These are phyloP conservation scores for Pituophis catenifer DNA, from an alignment of 2,113 vertebrate genomes.

Conservation along the genomic window DNA sequence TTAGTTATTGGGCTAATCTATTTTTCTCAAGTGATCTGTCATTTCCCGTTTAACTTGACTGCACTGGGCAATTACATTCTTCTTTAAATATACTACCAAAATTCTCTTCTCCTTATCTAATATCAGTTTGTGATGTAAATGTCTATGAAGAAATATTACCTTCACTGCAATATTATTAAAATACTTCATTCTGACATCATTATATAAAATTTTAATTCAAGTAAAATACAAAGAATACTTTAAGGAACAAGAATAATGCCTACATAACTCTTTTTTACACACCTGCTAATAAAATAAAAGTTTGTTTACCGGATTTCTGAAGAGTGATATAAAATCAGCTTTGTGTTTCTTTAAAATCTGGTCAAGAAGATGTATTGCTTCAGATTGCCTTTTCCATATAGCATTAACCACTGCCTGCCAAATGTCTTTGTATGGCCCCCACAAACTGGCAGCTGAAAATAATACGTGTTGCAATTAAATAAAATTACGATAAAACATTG, in stretches of 20 bases:
- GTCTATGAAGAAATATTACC: background rate
- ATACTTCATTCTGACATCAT: background rate
- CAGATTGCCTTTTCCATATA: constrained; percentile 85
- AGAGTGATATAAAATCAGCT: constrained; percentile 90
- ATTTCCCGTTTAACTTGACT: background rate
- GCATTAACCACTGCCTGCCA: constrained; percentile 91
- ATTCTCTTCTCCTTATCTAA: background rate
- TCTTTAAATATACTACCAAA: background rate
- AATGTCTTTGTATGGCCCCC: constrained; percentile 94
- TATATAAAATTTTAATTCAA: background rate
- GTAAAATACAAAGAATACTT: background rate
- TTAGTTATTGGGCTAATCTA: background rate
- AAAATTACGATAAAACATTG: background rate
- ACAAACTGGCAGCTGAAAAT: constrained; percentile 88
- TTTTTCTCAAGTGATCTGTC: background rate
- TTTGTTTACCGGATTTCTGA: constrained; percentile 90
- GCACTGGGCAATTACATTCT: background rate
- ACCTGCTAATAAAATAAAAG: background rate
- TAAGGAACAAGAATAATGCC: background rate
- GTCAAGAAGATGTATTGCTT: constrained; percentile 89
- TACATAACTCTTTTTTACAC: background rate
- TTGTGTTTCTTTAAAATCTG: constrained; percentile 95
- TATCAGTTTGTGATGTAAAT: background rate
- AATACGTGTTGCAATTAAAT: constrained; percentile 32
- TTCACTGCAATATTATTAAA: background rate